Conservation (phyloP, 2,888 invertebrate species). For the Petrolisthes manimaculis region DNA sequence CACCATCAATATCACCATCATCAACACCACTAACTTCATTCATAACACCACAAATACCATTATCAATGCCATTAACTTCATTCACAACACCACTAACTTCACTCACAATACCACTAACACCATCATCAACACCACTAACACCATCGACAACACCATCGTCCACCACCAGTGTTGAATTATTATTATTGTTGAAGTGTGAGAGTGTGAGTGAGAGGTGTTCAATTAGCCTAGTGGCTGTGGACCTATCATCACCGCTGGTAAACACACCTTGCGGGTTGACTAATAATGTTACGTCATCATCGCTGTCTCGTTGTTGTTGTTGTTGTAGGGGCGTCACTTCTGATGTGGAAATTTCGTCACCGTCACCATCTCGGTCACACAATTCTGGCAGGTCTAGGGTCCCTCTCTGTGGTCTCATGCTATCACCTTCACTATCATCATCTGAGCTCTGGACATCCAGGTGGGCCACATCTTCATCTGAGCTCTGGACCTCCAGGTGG, state of each 20-base stretch:
- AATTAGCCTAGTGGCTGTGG: slow-evolving; percentile 37
- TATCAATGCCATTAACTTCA: background rate
- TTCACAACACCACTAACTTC: no score
- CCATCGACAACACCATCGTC: background rate
- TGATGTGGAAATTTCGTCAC: slow-evolving; percentile 48
- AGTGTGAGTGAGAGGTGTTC: slow-evolving; percentile 50
- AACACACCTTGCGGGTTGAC: slow-evolving; percentile 56
- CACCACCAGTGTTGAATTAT: slow-evolving; percentile 20
- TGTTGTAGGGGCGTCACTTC: slow-evolving; percentile 26
- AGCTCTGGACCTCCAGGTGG: slow-evolving; percentile 17
- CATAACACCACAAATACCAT: slow-evolving; percentile 25
- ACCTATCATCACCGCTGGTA: slow-evolving; percentile 24
- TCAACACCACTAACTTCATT: slow-evolving; percentile 1
- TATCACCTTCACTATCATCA: slow-evolving; percentile 28
- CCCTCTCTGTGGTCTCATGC: slow-evolving; percentile 13
- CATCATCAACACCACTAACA: no score
- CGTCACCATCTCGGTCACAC: slow-evolving; percentile 27
- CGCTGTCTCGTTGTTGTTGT: slow-evolving; percentile 54
- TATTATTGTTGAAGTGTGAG: slow-evolving; percentile 23
- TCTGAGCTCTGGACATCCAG: slow-evolving; percentile 16
- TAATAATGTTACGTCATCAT: slow-evolving; percentile 47
- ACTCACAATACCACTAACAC: no score
- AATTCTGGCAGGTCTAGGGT: slow-evolving; percentile 41
- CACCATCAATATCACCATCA: no score
- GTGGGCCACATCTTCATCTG: slow-evolving; percentile 28